Evolutionary conservation across 2,888 invertebrate species (phyloP).

Genomic region (Dysmachus trigonus): DNA sequence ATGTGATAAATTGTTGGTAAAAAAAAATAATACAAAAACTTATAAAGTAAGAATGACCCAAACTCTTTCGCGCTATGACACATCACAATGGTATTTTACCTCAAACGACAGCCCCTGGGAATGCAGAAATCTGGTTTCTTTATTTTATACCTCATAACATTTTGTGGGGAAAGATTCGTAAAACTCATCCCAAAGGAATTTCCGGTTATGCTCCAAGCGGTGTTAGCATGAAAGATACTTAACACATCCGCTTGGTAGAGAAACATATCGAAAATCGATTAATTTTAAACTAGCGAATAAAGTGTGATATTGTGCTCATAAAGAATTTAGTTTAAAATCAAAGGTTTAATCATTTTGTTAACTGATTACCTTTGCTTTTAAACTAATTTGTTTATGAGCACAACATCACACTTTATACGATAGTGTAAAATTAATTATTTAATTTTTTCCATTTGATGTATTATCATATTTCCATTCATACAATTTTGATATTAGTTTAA

Average conservation of each 20-base stretch:
- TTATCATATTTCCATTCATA: too few species aligned
- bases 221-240: not conserved
- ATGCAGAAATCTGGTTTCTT: constrained; percentile 23
- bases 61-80: not conserved
- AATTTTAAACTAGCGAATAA: not conserved
- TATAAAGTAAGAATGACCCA: not conserved
- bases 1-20: too few species aligned
- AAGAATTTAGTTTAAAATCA: too few species aligned
- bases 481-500: too few species aligned
- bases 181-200: constrained; percentile 5
- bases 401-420: too few species aligned
- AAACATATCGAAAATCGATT: not conserved
- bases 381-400: too few species aligned
- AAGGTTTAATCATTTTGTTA: too few species aligned
- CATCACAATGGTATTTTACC: not conserved
- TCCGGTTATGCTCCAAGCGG: not conserved
- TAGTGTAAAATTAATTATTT: too few species aligned
- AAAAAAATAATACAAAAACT: too few species aligned
- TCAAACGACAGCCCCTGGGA: not conserved
- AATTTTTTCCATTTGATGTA: too few species aligned
- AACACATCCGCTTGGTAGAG: not conserved
- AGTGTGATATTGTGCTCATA: not conserved
- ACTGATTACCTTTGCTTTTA: too few species aligned
- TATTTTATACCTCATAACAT: not conserved
- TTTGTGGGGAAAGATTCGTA: not conserved